Evolutionary conservation across 2,797 vertebrate genomes (phyloP).

Genomic region (Mareca penelope): DNA sequence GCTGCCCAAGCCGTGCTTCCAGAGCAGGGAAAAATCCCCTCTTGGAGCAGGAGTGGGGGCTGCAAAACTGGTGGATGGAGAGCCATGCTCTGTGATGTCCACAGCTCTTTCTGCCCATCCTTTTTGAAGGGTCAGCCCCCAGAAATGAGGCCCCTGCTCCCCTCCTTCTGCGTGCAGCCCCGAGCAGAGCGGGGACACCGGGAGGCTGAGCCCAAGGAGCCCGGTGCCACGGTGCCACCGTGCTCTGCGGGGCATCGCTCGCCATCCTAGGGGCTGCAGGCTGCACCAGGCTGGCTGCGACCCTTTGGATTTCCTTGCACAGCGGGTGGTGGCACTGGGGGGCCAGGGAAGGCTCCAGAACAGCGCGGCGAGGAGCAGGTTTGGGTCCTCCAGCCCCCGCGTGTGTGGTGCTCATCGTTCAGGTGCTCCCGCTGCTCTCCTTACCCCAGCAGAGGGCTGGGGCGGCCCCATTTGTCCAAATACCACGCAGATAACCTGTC

Average conservation of each 20-base stretch:
- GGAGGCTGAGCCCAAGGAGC: too few species aligned
- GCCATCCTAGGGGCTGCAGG: background rate
- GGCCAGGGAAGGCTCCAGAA: background rate
- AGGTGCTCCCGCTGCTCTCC: fast-evolving
- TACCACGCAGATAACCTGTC: too few species aligned
- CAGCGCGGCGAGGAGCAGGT: background rate
- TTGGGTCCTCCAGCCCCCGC: fast-evolving
- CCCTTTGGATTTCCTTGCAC: fast-evolving
- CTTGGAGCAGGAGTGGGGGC: background rate
- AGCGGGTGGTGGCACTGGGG: background rate
- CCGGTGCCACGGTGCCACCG: fast-evolving
- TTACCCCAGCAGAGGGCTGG: background rate
- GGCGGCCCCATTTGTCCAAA: fast-evolving
- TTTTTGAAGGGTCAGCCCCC: background rate
- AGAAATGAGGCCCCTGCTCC: background rate
- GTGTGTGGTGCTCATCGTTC: fast-evolving
- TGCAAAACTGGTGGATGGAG: background rate
- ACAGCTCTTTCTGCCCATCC: background rate
- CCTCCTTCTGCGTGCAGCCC: too few species aligned
- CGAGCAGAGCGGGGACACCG: background rate
- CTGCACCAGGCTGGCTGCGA: background rate
- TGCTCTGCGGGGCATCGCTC: fast-evolving
- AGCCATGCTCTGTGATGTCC: background rate
- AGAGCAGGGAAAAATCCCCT: background rate
- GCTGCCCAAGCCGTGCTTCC: background rate